Evolutionary conservation across 2,113 vertebrate genomes (phyloP).

Genomic region (Hemicordylus capensis): DNA sequence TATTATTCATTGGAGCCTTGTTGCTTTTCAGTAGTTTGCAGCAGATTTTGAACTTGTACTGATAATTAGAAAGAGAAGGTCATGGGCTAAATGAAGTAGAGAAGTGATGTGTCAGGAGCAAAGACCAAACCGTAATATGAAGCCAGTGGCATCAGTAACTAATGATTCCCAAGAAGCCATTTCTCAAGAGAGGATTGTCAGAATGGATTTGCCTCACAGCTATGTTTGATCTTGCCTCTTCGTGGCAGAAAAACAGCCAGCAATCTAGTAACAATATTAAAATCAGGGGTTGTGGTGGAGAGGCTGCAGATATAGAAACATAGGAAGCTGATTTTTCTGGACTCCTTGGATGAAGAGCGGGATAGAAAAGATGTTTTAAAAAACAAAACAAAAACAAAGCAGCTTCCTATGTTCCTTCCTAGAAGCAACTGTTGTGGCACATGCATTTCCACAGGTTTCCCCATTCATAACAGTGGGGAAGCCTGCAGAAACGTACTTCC

Average conservation of each 20-base stretch:
- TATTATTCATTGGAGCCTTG: not conserved
- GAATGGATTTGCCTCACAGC: not conserved
- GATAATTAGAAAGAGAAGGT: constrained; percentile 21
- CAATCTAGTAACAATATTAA: not conserved
- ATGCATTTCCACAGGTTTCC: no score
- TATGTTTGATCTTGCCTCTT: not conserved
- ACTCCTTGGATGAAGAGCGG: no score
- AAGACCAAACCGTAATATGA: not conserved
- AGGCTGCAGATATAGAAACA: not conserved
- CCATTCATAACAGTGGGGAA: no score
- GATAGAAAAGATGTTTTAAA: no score
- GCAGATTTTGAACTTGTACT: not conserved
- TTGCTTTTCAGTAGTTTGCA: constrained; percentile 9
- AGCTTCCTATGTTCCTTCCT: no score
- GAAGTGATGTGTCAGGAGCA: not conserved
- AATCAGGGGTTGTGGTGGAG: not conserved
- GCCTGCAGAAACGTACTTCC: no score
- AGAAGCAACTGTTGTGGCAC: no score
- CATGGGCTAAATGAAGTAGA: not conserved
- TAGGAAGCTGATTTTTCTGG: no score
- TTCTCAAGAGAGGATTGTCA: not conserved
- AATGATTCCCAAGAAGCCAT: not conserved
- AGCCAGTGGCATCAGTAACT: not conserved
- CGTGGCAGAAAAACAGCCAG: not conserved
- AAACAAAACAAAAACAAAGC: no score